Evolutionary conservation across 2,113 vertebrate species (phyloP).

Genomic region (Ageneiosus marmoratus): DNA sequence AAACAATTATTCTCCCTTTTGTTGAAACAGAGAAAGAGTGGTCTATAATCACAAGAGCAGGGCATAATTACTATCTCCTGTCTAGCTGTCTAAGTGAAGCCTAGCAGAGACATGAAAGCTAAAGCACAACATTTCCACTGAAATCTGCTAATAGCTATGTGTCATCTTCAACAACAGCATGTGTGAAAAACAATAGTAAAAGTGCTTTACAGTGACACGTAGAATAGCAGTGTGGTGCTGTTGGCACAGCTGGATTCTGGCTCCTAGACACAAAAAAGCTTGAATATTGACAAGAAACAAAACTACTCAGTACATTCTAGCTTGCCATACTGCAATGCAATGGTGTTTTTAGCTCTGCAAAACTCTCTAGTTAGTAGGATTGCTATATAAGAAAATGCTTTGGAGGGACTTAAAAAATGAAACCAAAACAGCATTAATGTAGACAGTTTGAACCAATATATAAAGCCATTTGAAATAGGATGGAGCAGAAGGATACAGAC

Average conservation of each 20-base stretch:
- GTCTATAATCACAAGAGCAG: constrained; percentile 6
- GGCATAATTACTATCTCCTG: constrained; percentile 14
- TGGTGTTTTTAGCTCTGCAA: not conserved
- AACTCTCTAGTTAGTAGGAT: not conserved
- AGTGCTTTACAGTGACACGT: not conserved
- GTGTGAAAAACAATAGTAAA: not conserved
- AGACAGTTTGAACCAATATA: no score
- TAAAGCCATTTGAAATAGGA: not conserved
- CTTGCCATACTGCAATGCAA: not conserved
- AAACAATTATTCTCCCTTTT: constrained; percentile 9
- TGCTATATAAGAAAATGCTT: not conserved
- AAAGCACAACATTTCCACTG: constrained; percentile 1
- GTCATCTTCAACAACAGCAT: constrained; percentile 9
- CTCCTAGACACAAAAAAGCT: not conserved
- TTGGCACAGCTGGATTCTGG: not conserved
- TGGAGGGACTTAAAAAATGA: not conserved
- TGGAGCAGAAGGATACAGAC: not conserved
- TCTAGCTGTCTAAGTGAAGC: not conserved
- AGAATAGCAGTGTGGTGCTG: not conserved
- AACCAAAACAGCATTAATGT: not conserved
- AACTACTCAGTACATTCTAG: not conserved
- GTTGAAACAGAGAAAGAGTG: constrained; percentile 5
- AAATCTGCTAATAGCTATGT: constrained; percentile 15
- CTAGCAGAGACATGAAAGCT: constrained; percentile 20
- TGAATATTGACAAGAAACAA: not conserved